Conservation (phyloP, 2,797 vertebrate species). For the Anisognathus igniventris region DNA sequence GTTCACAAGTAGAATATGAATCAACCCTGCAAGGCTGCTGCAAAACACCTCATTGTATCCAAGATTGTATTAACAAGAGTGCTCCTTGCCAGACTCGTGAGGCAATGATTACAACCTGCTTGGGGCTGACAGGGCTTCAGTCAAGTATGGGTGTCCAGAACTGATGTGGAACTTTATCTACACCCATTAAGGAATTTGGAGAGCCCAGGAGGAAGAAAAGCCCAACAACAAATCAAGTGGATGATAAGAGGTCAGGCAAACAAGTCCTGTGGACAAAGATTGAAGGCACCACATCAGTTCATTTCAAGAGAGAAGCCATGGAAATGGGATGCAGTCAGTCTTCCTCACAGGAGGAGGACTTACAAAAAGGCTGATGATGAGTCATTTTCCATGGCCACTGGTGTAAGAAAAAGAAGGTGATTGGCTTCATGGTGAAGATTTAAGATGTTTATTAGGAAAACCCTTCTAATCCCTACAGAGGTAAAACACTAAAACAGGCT, state of each 20-base stretch:
- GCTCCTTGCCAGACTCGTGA: neutral
- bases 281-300: neutral
- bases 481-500: neutral
- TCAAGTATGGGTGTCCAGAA: neutral
- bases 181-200: neutral
- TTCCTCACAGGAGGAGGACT: neutral
- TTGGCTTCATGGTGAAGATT: neutral
- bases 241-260: neutral
- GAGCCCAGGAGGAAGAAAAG: neutral
- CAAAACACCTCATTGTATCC: neutral
- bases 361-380: neutral
- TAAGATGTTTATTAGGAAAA: constrained; percentile 2
- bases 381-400: neutral
- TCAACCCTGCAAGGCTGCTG: neutral
- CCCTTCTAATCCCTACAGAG: neutral
- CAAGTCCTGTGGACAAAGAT: neutral
- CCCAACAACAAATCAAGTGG: neutral
- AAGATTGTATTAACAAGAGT: neutral
- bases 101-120: constrained; percentile 2
- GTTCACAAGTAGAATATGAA: constrained; percentile 45
- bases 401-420: neutral
- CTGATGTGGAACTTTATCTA: neutral
- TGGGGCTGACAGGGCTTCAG: neutral
- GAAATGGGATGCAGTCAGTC: neutral
- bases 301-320: neutral